Conservation (phyloP, 2,797 vertebrate species). For the Serranus cabrilla region DNA sequence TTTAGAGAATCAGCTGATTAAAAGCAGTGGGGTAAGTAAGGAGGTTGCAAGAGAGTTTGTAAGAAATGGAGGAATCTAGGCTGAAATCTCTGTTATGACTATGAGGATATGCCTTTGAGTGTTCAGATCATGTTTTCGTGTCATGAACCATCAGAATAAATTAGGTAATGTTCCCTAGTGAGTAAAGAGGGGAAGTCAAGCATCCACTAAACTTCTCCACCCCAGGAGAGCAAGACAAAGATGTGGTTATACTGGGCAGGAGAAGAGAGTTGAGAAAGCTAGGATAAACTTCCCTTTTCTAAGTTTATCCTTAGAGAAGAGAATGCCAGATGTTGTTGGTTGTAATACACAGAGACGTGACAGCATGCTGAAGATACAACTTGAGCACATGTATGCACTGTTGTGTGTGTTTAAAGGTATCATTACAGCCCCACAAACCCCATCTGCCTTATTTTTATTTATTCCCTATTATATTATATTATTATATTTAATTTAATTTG, state of each 20-base stretch:
- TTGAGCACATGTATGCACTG: no score
- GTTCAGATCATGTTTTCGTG: not conserved
- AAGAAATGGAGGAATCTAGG: not conserved
- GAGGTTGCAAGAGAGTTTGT: not conserved
- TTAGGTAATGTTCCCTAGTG: not conserved
- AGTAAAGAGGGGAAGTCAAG: not conserved
- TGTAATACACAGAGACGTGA: not conserved
- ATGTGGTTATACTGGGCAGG: constrained; percentile 6
- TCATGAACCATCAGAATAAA: constrained; percentile 1
- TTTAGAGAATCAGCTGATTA: constrained; percentile 5
- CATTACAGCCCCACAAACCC: no score
- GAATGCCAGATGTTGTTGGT: not conserved
- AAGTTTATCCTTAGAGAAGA: not conserved
- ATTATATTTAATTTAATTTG: no score
- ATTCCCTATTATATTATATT: no score
- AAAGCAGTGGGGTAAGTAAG: not conserved
- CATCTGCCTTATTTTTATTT: no score
- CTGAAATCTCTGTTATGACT: not conserved
- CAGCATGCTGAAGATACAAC: no score
- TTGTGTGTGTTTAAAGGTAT: no score
- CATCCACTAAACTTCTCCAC: not conserved
- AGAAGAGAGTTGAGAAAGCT: not conserved
- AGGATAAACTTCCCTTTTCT: not conserved
- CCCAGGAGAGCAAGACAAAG: not conserved
- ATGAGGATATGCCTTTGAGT: not conserved